phyloP scores from a whole-genome alignment of 2,888 invertebrate genomes.

The Ptilodon capucinus region DNA sequence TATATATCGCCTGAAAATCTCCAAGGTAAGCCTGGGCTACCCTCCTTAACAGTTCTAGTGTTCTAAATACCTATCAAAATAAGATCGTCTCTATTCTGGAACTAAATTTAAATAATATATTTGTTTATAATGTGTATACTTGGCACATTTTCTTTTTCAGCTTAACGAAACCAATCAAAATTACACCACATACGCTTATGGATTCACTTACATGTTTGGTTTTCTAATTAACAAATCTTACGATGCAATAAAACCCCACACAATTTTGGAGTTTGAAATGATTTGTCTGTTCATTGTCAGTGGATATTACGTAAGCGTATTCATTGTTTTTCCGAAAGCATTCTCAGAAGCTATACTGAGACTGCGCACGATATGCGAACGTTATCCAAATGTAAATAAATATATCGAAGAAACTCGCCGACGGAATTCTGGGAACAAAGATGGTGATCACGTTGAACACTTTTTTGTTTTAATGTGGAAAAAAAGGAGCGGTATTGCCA shows the following conservation, averaged over 20 bases:
- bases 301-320: constrained; percentile 43
- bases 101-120: background rate
- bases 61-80: no score
- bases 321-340: constrained; percentile 55
- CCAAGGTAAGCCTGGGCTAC: no score
- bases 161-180: constrained; percentile 41
- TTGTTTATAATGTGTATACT: no score
- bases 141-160: no score
- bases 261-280: constrained; percentile 45
- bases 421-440: constrained; percentile 44
- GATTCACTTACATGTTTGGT: constrained; percentile 40
- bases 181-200: constrained; percentile 46
- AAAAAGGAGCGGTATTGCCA: constrained; percentile 55
- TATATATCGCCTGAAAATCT: no score
- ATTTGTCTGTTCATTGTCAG: constrained; percentile 38
- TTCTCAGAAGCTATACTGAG: constrained; percentile 53
- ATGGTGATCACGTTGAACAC: constrained; percentile 45
- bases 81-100: no score
- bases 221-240: constrained; percentile 33
- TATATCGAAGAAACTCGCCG: constrained; percentile 57
- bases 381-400: constrained; percentile 45
- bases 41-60: no score
- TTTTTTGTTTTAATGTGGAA: constrained; percentile 61
- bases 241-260: constrained; percentile 48
- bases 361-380: constrained; percentile 40